Evolutionary conservation across 1,140 invertebrate genomes (phyloP), one percentile per base, ranked within the genome.

Genomic region (Propsilocerus akamusi): DNA sequence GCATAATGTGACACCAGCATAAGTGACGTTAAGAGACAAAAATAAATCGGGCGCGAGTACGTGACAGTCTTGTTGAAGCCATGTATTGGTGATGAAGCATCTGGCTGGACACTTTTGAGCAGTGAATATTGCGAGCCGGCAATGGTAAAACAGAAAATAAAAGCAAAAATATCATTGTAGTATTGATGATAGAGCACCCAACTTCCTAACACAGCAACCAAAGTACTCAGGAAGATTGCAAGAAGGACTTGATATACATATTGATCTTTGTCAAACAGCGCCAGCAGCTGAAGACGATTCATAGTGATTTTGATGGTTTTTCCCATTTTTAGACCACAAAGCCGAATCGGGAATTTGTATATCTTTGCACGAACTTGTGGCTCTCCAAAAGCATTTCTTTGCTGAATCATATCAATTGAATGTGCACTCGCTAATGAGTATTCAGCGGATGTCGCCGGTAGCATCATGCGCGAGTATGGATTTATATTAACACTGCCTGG

Each of bases 31-130:
- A 85, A 88, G 14, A 97, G 53, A 58, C 88, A 91, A 64, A 97
- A 99, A 64, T 99, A 99, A 17, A 97, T 83, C 11, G 96, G 89
- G 51, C 95, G 75, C 0, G 83, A 86, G 58, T 94, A 97, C 24
- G 91, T 83, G 22, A 97, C 90, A 50, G 97, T 81, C 56, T 90
- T 81, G 68, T 99, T 99, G 62, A 95, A 98, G 2, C 96, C 95
- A 67, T 98, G 95, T 12, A 94, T 94, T 0, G 96, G 95, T 4
- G 94, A 98, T 0, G 95, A 86, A 0, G 95, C 92, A 70, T 99
- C 96, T 2, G 96, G 96, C 61, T 99, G 96, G 4, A 99, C 96
- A 66, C 92, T 97, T 70, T 99, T 99, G 12, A 99, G 69, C 46
- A 99, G 68, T 1, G 94, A 98, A 66, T 99, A 99, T 64, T 99